Base-by-base conservation (phyloP, 2,113 vertebrate species). In the Scytalopus superciliaris region DNA sequence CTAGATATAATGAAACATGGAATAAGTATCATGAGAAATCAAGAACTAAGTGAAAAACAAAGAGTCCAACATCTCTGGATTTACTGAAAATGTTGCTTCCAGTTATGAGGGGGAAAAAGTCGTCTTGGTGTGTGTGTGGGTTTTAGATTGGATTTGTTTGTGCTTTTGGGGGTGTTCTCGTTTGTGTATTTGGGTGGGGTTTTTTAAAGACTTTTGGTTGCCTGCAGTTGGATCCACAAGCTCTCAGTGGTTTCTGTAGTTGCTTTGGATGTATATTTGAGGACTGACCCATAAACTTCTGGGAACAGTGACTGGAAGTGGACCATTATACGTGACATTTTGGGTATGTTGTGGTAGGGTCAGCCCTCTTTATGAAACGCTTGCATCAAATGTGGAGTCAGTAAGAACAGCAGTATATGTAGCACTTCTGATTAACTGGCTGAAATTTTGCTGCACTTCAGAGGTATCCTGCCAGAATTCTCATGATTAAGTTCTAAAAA, bases 61-160 rank as follows among this genome's bases (percentile, higher is more conserved):
- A 57, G 56, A 57, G 56, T 57, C 33, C 56, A 57, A 3, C 33
- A 23, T 57, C 21, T n/a, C 33, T 57, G 33, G 14, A 23, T 57
- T n/a, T 57, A 57, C 33, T 90, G 37, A 78, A 96, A 88, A 55
- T 53, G 86, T 2, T 78, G 47, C 50, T 62, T 19, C 9, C 12
- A 31, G 35, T 88, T 82, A 56, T 19, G 55, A 82, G 40, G 21
- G 21, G 47, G 52, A 60, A 70, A 0, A 19, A 47, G 1, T 69
- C 15, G 53, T 45, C 28, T 60, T 19, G 14, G 4, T 13, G 7
- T 45, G 8, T n/a, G n/a, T n/a, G 30, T 10, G 1, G 10, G 0
- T 23, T 68, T 81, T 57, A 22, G 25, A 4, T 50, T 57, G 14
- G 13, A 6, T 47, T 77, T 42, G 10, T 30, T 52, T 72, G 33